Evolutionary conservation across 1,140 invertebrate genomes (phyloP).

Genomic region (Heterodera schachtii): DNA sequence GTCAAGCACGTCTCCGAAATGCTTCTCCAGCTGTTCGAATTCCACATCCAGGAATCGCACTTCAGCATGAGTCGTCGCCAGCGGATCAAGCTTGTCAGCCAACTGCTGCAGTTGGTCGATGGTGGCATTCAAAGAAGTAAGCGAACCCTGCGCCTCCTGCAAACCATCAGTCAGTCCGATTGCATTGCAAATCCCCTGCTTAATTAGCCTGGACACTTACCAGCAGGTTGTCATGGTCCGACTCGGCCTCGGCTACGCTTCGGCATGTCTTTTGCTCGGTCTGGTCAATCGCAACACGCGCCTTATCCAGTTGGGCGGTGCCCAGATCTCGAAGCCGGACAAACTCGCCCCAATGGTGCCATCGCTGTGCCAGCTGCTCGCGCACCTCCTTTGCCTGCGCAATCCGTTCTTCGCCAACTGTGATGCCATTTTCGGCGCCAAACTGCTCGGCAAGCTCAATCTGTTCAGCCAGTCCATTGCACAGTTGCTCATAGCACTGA

Average conservation of each 20-base stretch:
- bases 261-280: slow-evolving; percentile 41
- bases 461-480: slow-evolving; percentile 32
- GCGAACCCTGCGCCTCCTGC: slow-evolving; percentile 30
- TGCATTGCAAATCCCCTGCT: slow-evolving; percentile 14
- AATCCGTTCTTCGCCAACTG: slow-evolving; percentile 6
- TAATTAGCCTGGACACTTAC: slow-evolving; percentile 16
- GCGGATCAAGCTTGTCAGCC: slow-evolving; percentile 54
- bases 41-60: slow-evolving; percentile 58
- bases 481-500: slow-evolving; percentile 33
- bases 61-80: slow-evolving; percentile 55
- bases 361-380: slow-evolving; percentile 34
- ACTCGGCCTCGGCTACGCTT: slow-evolving; percentile 34
- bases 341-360: slow-evolving; percentile 45
- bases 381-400: slow-evolving; percentile 36
- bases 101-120: slow-evolving; percentile 47
- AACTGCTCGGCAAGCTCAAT: slow-evolving; percentile 23
- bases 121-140: slow-evolving; percentile 41
- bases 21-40: slow-evolving; percentile 51
- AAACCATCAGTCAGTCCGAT: not conserved
- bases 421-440: not conserved
- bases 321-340: slow-evolving; percentile 41
- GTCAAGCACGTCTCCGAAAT: slow-evolving; percentile 48
- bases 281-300: slow-evolving; percentile 45
- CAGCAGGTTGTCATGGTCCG: slow-evolving; percentile 43
- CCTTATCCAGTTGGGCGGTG: slow-evolving; percentile 39